Evolutionary conservation across 2,888 invertebrate species (phyloP).

Genomic region (Trissoscelio sp.): DNA sequence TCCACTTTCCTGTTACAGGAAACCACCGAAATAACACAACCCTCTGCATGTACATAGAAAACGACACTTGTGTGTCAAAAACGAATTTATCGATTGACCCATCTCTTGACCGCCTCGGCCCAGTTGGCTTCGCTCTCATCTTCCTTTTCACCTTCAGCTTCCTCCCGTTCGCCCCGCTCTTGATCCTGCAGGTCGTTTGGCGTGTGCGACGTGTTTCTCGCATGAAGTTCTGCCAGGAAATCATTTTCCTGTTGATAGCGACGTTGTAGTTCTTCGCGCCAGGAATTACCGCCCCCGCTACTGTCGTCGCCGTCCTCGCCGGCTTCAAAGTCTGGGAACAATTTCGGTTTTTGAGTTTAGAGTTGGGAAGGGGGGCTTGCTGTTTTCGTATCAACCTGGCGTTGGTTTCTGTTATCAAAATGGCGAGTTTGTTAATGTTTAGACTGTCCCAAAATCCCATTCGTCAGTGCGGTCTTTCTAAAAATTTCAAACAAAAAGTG

Average conservation of each 20-base stretch:
- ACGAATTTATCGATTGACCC: constrained; percentile 87
- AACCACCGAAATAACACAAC: constrained; percentile 13
- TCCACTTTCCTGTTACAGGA: background rate
- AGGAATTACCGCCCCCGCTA: constrained; percentile 84
- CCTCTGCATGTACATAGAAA: constrained; percentile 26
- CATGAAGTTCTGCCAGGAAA: constrained; percentile 85
- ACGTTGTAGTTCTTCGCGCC: constrained; percentile 86
- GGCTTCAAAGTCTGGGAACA: constrained; percentile 87
- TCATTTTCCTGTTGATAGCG: constrained; percentile 86
- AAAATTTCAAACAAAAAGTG: constrained; percentile 32
- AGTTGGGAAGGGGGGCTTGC: no score
- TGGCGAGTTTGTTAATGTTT: constrained; percentile 48
- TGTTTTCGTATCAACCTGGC: background rate
- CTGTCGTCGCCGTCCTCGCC: constrained; percentile 87
- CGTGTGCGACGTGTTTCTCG: constrained; percentile 83
- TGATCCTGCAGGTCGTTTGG: constrained; percentile 77
- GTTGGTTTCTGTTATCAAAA: constrained; percentile 42
- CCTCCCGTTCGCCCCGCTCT: constrained; percentile 82
- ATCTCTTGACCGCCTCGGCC: constrained; percentile 88
- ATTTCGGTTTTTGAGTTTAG: constrained; percentile 51
- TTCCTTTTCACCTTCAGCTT: constrained; percentile 84
- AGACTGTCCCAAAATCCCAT: constrained; percentile 28
- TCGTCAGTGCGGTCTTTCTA: constrained; percentile 53
- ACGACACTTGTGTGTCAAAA: constrained; percentile 5
- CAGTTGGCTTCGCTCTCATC: constrained; percentile 84